phyloP scores from a whole-genome alignment of 2,797 vertebrate genomes.

The Pipistrellus nathusii region DNA sequence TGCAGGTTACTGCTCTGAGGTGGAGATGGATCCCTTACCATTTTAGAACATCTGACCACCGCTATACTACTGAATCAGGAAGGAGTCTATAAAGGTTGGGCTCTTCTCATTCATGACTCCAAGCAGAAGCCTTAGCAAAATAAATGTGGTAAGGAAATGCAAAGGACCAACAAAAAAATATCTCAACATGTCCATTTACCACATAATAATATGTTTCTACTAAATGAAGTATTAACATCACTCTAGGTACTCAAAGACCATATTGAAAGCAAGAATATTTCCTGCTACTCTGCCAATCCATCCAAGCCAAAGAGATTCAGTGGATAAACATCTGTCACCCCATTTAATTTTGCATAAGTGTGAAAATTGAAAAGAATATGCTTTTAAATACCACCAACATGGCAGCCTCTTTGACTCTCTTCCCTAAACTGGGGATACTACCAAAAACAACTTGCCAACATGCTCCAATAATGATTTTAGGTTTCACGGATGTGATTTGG shows the following conservation, averaged over 20 bases:
- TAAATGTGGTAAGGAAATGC: not conserved
- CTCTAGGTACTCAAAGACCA: conserved; percentile 13
- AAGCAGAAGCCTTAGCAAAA: conserved; percentile 21
- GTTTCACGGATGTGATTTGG: conserved; percentile 29
- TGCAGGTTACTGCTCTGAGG: not conserved
- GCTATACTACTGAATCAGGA: not conserved
- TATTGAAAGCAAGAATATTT: conserved; percentile 53
- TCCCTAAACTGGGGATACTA: conserved; percentile 7
- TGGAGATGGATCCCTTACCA: not conserved
- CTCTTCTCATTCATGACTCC: not conserved
- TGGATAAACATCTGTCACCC: conserved; percentile 53
- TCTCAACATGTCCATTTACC: conserved; percentile 16
- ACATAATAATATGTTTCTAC: not conserved
- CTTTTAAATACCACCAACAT: conserved; percentile 45
- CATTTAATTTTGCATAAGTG: conserved; percentile 50
- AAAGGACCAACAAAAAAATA: not conserved
- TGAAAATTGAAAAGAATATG: conserved; percentile 55
- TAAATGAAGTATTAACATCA: conserved; percentile 11
- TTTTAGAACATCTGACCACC: not conserved
- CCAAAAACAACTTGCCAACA: conserved; percentile 52
- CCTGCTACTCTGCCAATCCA: not conserved
- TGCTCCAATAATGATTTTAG: conserved; percentile 27
- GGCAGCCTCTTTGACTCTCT: conserved; percentile 45
- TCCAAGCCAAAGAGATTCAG: conserved; percentile 4
- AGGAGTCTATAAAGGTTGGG: not conserved